Conservation (phyloP, 1,140 invertebrate genomes). For the Pseudachorutes palmiensis region DNA sequence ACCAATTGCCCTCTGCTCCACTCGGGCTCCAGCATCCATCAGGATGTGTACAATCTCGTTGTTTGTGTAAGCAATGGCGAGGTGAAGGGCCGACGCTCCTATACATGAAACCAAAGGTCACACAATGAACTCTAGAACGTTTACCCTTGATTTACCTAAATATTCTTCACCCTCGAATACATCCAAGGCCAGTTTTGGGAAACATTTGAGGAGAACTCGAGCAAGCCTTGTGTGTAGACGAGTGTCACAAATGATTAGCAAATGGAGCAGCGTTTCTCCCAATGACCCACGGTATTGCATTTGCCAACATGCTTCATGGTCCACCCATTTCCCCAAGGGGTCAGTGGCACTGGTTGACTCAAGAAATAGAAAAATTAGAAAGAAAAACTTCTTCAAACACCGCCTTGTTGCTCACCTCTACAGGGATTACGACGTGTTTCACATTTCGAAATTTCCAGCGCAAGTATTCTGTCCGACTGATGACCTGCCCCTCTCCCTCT, state of each 20-base stretch:
- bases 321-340: slow-evolving; percentile 72
- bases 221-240: slow-evolving; percentile 75
- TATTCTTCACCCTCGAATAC: slow-evolving; percentile 97
- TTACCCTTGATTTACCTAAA: slow-evolving; percentile 56
- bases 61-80: slow-evolving; percentile 93
- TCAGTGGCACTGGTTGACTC: slow-evolving; percentile 73
- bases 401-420: neutral
- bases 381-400: slow-evolving; percentile 18
- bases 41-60: slow-evolving; percentile 90
- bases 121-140: neutral
- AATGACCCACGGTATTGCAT: slow-evolving; percentile 89
- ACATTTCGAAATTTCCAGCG: slow-evolving; percentile 86
- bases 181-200: slow-evolving; percentile 82
- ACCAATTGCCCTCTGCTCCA: slow-evolving; percentile 48
- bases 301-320: slow-evolving; percentile 93
- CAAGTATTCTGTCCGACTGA: slow-evolving; percentile 82
- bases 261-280: slow-evolving; percentile 87
- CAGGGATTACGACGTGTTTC: slow-evolving; percentile 52
- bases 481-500: slow-evolving; percentile 73
- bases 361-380: slow-evolving; percentile 65
- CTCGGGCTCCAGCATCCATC: slow-evolving; percentile 78
- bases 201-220: slow-evolving; percentile 78
- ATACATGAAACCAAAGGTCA: slow-evolving; percentile 29
- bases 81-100: slow-evolving; percentile 86
- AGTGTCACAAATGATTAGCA: slow-evolving; percentile 90